phyloP scores from a whole-genome alignment of 2,888 invertebrate species.

The Rotaria socialis region DNA sequence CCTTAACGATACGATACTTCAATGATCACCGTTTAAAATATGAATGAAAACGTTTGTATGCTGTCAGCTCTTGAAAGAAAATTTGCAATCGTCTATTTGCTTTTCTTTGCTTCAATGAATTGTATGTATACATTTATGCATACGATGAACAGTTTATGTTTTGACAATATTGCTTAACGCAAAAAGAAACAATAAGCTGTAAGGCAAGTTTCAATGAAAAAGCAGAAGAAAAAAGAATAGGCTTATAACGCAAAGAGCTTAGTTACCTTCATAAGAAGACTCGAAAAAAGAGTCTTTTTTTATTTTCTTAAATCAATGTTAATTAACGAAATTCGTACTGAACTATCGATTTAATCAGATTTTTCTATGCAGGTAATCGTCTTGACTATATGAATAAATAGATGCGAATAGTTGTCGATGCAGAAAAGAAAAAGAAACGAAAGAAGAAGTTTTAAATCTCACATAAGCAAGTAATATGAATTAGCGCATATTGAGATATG shows the following conservation, averaged over 20 bases:
- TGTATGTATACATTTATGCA: not conserved
- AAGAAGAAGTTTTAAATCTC: not conserved
- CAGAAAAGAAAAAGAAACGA: not conserved
- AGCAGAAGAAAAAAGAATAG: not conserved
- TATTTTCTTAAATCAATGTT: not conserved
- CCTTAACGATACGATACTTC: no score
- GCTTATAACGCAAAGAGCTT: not conserved
- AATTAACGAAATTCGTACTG: not conserved
- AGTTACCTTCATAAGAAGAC: no score
- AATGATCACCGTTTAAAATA: no score
- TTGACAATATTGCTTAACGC: not conserved
- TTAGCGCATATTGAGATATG: not conserved
- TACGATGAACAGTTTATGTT: no score
- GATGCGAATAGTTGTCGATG: not conserved
- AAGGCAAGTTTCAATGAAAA: not conserved
- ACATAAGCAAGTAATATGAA: not conserved
- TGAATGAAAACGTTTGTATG: no score
- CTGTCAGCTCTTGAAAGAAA: no score
- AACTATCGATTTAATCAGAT: not conserved
- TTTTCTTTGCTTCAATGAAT: not conserved
- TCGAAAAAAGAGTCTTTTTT: no score
- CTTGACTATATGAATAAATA: not conserved
- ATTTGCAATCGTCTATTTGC: no score
- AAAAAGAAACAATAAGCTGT: not conserved
- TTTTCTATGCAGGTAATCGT: not conserved